Evolutionary conservation across 2,797 vertebrate genomes (phyloP), one percentile per base, ranked within the genome.

Genomic region (Acipenser oxyrinchus): DNA sequence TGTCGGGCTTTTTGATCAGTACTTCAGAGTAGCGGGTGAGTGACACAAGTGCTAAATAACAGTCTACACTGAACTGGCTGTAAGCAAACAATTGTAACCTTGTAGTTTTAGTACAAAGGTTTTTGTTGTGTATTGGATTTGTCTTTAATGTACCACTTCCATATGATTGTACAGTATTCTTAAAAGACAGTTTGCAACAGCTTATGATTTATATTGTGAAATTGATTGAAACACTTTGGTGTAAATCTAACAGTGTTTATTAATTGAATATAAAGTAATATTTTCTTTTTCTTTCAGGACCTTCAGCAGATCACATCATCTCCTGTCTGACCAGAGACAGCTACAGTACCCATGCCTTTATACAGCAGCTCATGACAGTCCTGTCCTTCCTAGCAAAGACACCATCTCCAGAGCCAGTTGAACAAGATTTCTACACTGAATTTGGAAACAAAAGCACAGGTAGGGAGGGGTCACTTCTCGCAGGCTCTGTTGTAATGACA

Each of bases 401-500:
- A 0, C 94, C 95, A 48, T 91, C 93, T 0, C 95, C 96, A 23
- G 95, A 99, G 68, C 94, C 95, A 6, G 86, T 88, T 0, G 96
- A 99, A 60, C 94, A 92, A 72, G 96, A 99, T 76, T 98, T 99
- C 81, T 99, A 99, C 82, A 94, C 95, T 0, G 94, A 98, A 82
- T 99, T 98, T 76, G 92, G 94, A 66, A 90, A 85, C 80, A 95
- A 93, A 77, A 88, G 67, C 77, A 92, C 91, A 77, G 95, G 96
- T 96, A 82, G 75, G 55, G 69, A 10, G 1, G 23, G 23, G 23
- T 37, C 23, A 37, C 23, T 37, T 18, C 15, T 18, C 15, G 15
- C 15, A 18, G 23, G 23, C 23, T 37, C 23, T 37, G 23, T 37
- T 4, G 23, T 37, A 37, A 3, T 37, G 23, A 37, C 23, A 4